Base-by-base conservation (phyloP, 1,140 invertebrate genomes). In the Globodera rostochiensis region DNA sequence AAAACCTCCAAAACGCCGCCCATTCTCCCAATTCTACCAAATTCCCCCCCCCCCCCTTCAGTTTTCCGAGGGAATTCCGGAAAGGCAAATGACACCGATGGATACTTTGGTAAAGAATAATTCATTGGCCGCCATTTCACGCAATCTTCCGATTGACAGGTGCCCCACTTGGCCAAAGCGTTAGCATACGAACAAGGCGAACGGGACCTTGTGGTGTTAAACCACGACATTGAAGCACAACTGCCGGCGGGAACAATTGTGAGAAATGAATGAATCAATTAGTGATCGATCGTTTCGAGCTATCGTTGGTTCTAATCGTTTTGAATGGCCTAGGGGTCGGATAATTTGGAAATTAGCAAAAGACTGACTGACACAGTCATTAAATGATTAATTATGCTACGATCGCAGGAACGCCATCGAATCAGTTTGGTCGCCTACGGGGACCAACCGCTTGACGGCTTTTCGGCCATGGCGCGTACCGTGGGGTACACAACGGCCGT, bases 401-500 rank as follows among this genome's bases (percentile, higher is more conserved):
- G 47, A 36, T 36, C 25, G 25, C 91, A 92, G 79, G 96, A 98
- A 91, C 90, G 93, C 36, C 93, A 95, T 76, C 94, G 95, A 60
- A 95, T 99, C 74, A 96, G 95, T 88, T 93, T 99, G 90, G 95
- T 98, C 0, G 93, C 94, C 50, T 98, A 99, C 86, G 97, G 97
- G 0, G 94, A 97, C 74, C 89, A 91, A 13, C 79, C 45, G 13
- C 60, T 47, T 7, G 91, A 92, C 81, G 94, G 95, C 19, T 95
- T 95, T 88, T 97, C 96, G 0, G 98, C 97, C 6, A 99, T 99
- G 98, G 95, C 97, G 1, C 94, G 95, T 87, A 97, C 96, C 21
- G 98, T 99, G 7, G 97, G 97, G 6, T 94, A 96, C 87, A 97
- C 97, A 0, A 93, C 95, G 6, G 97, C 95, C 7, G 98, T 99